Percentiles rank a stretch among this genome's conserved stretches.
phyloP scores from a whole-genome alignment of 2,113 vertebrate species.

The Urocynchramus pylzowi region DNA sequence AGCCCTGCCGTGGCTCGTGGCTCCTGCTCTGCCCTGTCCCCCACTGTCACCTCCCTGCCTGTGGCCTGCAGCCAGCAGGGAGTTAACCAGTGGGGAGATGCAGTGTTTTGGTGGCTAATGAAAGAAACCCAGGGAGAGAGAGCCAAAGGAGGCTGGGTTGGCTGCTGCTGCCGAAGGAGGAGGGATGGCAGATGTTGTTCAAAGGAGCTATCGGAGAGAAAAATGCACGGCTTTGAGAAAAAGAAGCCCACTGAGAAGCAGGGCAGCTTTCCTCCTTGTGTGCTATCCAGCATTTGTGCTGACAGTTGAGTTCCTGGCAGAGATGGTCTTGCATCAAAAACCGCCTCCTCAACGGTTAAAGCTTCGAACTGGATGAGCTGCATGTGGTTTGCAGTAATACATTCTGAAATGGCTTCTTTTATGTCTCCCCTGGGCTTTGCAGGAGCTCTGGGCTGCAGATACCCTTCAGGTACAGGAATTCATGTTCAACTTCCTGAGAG shows the following conservation, averaged over 20 bases:
- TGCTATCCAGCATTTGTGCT: background rate
- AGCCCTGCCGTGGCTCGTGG: accelerated
- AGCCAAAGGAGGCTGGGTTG: background rate
- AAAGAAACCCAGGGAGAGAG: background rate
- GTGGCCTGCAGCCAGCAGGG: background rate
- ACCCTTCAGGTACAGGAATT: slow-evolving; percentile 87
- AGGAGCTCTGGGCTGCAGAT: slow-evolving; percentile 93
- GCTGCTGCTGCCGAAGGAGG: background rate
- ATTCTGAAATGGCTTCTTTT: background rate
- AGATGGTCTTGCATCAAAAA: background rate
- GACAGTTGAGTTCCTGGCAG: background rate
- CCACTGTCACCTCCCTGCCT: background rate
- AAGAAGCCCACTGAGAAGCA: background rate
- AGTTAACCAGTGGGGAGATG: background rate
- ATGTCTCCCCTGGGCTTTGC: background rate
- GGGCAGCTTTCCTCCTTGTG: background rate
- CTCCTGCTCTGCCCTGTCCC: background rate
- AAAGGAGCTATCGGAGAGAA: background rate
- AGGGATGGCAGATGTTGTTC: background rate
- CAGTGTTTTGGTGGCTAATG: background rate
- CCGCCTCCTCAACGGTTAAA: background rate
- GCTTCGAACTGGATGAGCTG: background rate
- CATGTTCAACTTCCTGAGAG: slow-evolving; percentile 91
- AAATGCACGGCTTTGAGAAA: background rate
- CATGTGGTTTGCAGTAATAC: background rate